phyloP scores from a whole-genome alignment of 1,140 invertebrate genomes.

The Hyles euphorbiae region DNA sequence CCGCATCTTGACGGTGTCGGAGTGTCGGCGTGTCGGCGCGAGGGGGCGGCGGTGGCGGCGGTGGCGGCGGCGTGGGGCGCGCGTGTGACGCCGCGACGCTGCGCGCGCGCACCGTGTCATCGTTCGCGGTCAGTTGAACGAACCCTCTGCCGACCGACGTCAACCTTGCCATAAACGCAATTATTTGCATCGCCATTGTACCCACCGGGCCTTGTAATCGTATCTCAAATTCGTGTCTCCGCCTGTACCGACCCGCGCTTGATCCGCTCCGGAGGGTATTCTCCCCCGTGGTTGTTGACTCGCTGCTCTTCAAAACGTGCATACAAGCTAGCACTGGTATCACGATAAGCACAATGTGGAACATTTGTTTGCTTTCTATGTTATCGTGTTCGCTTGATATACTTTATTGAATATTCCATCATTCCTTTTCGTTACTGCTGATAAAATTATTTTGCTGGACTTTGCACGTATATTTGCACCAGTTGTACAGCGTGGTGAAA shows the following conservation, averaged over 20 bases:
- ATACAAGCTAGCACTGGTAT: too few species aligned
- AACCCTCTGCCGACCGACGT: constrained; percentile 64
- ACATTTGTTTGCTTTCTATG: constrained; percentile 5
- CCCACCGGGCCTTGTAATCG: constrained; percentile 44
- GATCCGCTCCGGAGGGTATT: background rate
- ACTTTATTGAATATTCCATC: constrained; percentile 1
- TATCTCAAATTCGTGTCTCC: constrained; percentile 45
- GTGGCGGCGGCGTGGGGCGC: constrained; percentile 17
- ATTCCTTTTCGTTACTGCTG: constrained; percentile 4
- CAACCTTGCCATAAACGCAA: constrained; percentile 72
- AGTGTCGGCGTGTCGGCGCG: background rate
- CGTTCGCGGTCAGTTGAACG: constrained; percentile 73
- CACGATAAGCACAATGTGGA: too few species aligned
- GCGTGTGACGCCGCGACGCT: constrained; percentile 59
- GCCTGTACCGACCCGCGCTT: constrained; percentile 15
- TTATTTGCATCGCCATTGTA: constrained; percentile 72
- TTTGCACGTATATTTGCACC: too few species aligned
- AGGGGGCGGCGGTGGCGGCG: constrained; percentile 1
- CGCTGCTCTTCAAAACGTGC: background rate
- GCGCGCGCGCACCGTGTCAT: constrained; percentile 68
- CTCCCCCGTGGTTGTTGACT: background rate
- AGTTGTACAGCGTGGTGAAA: too few species aligned
- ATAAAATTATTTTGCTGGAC: background rate
- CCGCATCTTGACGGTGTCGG: constrained; percentile 1
- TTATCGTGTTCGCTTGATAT: constrained; percentile 4